Evolutionary conservation across 2,113 vertebrate species (phyloP).

Genomic region (Upupa epops): DNA sequence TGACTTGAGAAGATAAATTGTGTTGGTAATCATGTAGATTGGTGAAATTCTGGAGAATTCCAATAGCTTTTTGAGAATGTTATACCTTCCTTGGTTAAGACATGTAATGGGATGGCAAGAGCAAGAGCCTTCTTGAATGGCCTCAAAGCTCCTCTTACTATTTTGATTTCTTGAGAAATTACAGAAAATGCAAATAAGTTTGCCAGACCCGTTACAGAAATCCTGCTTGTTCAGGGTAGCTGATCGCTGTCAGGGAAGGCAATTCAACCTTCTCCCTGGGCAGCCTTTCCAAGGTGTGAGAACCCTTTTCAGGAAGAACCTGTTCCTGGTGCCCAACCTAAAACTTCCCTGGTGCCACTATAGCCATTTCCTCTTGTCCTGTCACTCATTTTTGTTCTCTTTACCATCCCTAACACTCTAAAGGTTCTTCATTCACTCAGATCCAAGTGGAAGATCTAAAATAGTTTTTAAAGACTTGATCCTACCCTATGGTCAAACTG

Average conservation of each 20-base stretch:
- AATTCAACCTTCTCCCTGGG: too few relatives aligned
- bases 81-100: rapidly evolving
- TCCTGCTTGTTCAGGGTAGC: background rate
- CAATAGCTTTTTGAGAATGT: background rate
- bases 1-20: background rate
- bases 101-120: background rate
- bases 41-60: background rate
- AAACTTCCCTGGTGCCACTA: too few relatives aligned
- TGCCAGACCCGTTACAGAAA: background rate
- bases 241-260: background rate
- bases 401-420: too few relatives aligned
- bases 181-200: background rate
- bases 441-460: too few relatives aligned
- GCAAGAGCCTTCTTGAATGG: background rate
- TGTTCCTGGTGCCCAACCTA: background rate
- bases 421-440: too few relatives aligned
- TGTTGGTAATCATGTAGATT: background rate
- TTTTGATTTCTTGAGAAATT: background rate
- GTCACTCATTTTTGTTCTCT: too few relatives aligned
- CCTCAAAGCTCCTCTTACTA: background rate
- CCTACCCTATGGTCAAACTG: too few relatives aligned
- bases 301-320: background rate
- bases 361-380: too few relatives aligned
- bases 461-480: too few relatives aligned
- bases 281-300: too few relatives aligned